Evolutionary conservation across 2,888 invertebrate genomes (phyloP), one percentile per base, ranked within the genome.

Genomic region (Micoletzkya japonica): DNA sequence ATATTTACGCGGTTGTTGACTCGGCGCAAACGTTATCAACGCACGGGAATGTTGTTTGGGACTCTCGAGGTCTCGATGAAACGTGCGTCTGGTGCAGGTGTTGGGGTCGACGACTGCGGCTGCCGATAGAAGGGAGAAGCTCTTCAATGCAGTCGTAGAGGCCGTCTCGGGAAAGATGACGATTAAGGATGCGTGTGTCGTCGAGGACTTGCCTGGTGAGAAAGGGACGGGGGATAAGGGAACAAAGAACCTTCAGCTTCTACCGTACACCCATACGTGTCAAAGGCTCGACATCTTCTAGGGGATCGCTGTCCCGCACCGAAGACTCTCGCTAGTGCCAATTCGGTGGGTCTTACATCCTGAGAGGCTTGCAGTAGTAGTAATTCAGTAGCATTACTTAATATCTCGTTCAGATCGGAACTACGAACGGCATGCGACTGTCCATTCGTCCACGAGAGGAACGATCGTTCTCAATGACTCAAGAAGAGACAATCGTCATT

Each of bases 251-350:
- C 17, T 67, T 4, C 52, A 72, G 72, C 70, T 7, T 56, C 63
- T 17, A 70, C 73, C 17, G 67, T 71, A 24, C 73, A 73, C 57
- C 73, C 71, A n/a, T 73, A 73, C 69, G 71, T 71, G 57, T 58
- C 71, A 26, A 30, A 54, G 4, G 67, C 67, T 3, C 61, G 73
- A 1, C 71, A 68, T 32, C 1, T n/a, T 6, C 71, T 73, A 39
- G 73, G 73, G n/a, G 44, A 14, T 24, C 24, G 56, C 3, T 73
- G 73, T 59, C 73, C 73, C n/a, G n/a, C 39, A n/a, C 67, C 73
- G 34, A 73, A 67, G 50, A 32, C 26, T 17, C 20, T 30, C 32
- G 32, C 20, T n/a, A 34, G 4, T 36, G 34, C 34, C 4, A 58
- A n/a, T 34, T 44, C 44, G 44, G 44, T 44, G 10, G 10, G 44